Evolutionary conservation across 1,140 invertebrate genomes (phyloP), one percentile per base, ranked within the genome.

Genomic region (Oryctes rhinoceros): DNA sequence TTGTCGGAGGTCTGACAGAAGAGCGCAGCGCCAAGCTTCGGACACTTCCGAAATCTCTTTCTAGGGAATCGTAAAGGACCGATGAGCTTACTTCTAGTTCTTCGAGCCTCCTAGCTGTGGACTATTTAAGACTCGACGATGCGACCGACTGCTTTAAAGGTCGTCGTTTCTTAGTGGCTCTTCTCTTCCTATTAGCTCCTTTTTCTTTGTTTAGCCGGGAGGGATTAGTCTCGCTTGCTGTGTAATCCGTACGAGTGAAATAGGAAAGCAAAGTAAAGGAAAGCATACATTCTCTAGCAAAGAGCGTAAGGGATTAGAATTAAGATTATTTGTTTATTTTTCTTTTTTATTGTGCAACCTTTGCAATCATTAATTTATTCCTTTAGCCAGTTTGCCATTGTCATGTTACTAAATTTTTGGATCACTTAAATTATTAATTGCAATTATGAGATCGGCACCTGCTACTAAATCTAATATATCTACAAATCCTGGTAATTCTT

Each of bases 21-120:
- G 20, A 18, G 75, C 75, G 75, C 75, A 76, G 15, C 37, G 75
- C 75, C 37, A 35, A 37, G 13, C 37, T 47, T 44, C 47, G 15
- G 75, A 76, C 75, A 76, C 75, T 76, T 76, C 75, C 75, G 75
- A 76, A 49, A 76, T 76, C 75, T 76, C 15, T 76, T 76, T 76
- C 47, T 76, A 35, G 75, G 75, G 75, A 47, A 49, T 49, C 75
- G 47, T 76, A 76, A 76, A 76, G 75, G 6, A 20, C 11, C 75
- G 65, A 71, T 71, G 35, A 37, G 65, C 35, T 71, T 24, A 24
- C 65, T 71, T 71, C 65, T 35, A 71, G 65, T 71, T 30, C 65
- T 37, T 71, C 65, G 10, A 35, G 65, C 35, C 65, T 0, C 24
- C 65, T 35, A 71, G 24, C 35, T 24, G 65, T 13, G n/a, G 24